Evolutionary conservation across 2,797 vertebrate genomes (phyloP).

Genomic region (Gobionotothen gibberifrons): DNA sequence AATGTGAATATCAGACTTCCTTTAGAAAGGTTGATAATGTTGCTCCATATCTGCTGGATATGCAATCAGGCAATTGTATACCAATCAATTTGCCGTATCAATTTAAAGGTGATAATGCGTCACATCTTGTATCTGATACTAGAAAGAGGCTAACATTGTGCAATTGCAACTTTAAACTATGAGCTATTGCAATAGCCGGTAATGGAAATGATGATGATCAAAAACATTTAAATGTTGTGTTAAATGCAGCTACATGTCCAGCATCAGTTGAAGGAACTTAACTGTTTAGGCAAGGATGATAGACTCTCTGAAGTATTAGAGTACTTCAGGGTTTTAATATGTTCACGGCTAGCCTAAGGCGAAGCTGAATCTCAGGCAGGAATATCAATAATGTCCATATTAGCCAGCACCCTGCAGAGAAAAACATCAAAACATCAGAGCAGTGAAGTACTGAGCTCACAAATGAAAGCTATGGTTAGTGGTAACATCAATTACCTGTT

Average conservation of each 20-base stretch:
- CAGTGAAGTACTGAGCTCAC: conserved; percentile 28
- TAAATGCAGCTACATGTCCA: background rate
- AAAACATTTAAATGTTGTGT: conserved; percentile 1
- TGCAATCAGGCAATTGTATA: background rate
- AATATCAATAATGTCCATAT: conserved; percentile 56
- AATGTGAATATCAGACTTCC: no score
- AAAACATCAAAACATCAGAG: conserved; percentile 58
- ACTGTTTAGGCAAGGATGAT: background rate
- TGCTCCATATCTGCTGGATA: background rate
- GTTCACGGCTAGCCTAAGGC: conserved; percentile 14
- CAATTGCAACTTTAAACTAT: background rate
- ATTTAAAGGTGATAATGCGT: background rate
- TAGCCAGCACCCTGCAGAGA: conserved; percentile 43
- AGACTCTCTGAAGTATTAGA: background rate
- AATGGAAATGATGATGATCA: no score
- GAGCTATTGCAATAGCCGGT: background rate
- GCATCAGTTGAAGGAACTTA: background rate
- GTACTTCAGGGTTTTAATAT: conserved; percentile 12
- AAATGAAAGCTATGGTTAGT: conserved; percentile 37
- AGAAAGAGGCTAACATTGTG: background rate
- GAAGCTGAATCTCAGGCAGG: conserved; percentile 27
- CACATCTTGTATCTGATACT: background rate
- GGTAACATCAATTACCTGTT: conserved; percentile 33
- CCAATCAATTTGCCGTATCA: background rate
- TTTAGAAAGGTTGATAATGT: no score